A percentile compares a stretch with the other conserved stretches of the same genome.
Conservation (phyloP, 2,888 invertebrate genomes). For the Oligia strigilis region DNA sequence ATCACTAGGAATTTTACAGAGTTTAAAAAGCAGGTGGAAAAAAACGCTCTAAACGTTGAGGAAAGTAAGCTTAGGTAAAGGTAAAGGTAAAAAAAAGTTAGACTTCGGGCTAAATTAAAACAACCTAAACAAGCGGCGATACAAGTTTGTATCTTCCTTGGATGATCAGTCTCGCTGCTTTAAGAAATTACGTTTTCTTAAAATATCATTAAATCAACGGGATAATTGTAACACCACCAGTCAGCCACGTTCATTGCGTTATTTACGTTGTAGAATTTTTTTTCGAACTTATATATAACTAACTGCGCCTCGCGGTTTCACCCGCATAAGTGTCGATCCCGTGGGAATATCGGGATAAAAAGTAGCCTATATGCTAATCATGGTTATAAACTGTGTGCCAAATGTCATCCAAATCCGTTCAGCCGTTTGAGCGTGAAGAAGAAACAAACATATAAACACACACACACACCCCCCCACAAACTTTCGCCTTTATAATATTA, state of each 20-base stretch:
- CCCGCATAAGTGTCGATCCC: no score
- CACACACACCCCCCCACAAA: no score
- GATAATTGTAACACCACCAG: no score
- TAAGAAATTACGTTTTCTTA: neutral
- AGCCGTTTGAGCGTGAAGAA: no score
- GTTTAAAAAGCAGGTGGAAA: neutral
- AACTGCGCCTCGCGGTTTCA: no score
- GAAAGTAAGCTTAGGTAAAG: neutral
- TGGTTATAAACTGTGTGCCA: no score
- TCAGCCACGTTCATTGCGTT: neutral
- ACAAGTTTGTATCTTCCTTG: neutral
- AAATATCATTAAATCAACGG: neutral
- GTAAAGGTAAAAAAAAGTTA: neutral
- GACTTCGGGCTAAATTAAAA: conserved; percentile 7
- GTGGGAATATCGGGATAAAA: no score
- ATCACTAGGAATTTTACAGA: conserved; percentile 12
- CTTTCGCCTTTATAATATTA: no score
- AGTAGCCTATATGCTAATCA: no score
- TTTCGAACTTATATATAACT: neutral
- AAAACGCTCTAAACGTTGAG: neutral
- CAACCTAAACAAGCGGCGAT: neutral
- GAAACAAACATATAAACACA: no score
- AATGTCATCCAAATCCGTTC: no score
- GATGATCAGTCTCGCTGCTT: neutral
- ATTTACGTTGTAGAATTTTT: neutral